Evolutionary conservation across 1,140 invertebrate genomes (phyloP).

Genomic region (Drosophila eugracilis): DNA sequence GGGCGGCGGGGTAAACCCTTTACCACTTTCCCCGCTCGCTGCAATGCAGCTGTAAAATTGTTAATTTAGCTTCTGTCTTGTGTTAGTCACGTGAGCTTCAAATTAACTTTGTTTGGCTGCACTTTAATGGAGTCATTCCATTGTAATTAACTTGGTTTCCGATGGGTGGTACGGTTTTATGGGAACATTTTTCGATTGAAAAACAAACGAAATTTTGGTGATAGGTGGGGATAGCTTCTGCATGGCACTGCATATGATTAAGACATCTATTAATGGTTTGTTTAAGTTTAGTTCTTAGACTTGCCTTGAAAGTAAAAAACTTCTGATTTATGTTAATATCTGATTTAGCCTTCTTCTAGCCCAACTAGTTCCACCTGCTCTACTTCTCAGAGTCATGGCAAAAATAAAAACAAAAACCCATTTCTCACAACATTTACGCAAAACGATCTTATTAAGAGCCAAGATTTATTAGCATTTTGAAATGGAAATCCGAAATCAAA

Average conservation of each 20-base stretch:
- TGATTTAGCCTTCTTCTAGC: constrained; percentile 38
- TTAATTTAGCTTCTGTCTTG: constrained; percentile 78
- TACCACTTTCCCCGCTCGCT: constrained; percentile 22
- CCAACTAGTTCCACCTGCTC: constrained; percentile 51
- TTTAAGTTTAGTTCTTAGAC: background rate
- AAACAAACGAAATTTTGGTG: constrained; percentile 6
- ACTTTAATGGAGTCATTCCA: constrained; percentile 21
- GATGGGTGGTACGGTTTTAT: constrained; percentile 15
- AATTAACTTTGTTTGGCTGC: constrained; percentile 60
- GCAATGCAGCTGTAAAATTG: constrained; percentile 72
- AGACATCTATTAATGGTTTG: background rate
- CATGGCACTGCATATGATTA: background rate
- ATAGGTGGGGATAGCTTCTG: background rate
- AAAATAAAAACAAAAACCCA: constrained; percentile 25
- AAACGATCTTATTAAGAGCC: constrained; percentile 63
- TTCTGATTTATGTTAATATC: background rate
- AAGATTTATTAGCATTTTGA: constrained; percentile 66
- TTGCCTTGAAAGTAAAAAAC: background rate
- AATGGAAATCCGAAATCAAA: constrained; percentile 70
- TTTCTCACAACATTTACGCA: constrained; percentile 55
- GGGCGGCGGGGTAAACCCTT: constrained; percentile 39
- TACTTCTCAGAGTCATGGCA: constrained; percentile 47
- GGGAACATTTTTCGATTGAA: constrained; percentile 38
- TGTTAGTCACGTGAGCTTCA: constrained; percentile 74
- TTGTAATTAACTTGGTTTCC: constrained; percentile 32